Conservation (phyloP, 2,113 vertebrate genomes). For the Callorhinus ursinus region DNA sequence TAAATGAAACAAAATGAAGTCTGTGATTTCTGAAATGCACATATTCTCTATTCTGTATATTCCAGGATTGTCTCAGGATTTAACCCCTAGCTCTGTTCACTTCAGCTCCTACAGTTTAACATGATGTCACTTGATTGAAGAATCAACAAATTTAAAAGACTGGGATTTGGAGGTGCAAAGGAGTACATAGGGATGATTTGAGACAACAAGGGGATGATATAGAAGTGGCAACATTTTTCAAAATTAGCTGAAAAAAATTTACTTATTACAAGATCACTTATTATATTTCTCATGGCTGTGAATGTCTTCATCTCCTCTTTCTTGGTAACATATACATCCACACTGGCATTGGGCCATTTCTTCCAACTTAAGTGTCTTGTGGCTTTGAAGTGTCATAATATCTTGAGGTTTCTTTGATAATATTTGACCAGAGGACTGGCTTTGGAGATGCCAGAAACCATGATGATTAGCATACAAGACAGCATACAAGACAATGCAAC, state of each 20-base stretch:
- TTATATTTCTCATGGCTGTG: neutral
- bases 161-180: neutral
- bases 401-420: conserved; percentile 1
- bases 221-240: neutral
- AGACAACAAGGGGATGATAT: neutral
- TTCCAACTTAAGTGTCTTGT: neutral
- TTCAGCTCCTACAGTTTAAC: neutral
- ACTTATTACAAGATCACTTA: neutral
- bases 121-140: neutral
- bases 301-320: neutral
- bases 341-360: neutral
- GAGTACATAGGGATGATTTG: neutral
- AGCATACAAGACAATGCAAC: neutral
- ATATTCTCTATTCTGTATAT: neutral
- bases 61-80: neutral
- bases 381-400: neutral
- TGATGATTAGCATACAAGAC: neutral
- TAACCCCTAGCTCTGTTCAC: neutral
- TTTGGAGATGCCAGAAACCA: conserved; percentile 9
- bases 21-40: neutral
- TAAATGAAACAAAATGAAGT: conserved; percentile 1
- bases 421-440: neutral
- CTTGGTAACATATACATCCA: neutral
- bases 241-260: neutral
- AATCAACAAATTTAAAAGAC: neutral